These are phyloP conservation scores for Folsomia candida DNA, from an alignment of 2,888 invertebrate genomes.

Conservation along the genomic window DNA sequence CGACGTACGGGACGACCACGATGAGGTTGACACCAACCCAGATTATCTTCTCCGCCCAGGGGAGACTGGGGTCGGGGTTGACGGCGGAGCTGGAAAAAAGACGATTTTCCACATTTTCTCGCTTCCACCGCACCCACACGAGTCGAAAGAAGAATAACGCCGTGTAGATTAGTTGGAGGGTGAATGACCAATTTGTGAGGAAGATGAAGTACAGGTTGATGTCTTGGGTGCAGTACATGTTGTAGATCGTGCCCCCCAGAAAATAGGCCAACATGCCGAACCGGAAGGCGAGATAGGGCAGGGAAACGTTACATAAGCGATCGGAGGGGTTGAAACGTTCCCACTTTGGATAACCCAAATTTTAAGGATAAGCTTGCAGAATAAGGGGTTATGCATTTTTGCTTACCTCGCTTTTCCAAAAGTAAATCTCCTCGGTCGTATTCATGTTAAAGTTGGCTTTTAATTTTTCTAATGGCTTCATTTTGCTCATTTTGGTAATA, in stretches of 20 bases:
- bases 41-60: constrained; percentile 23
- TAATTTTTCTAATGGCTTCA: neutral
- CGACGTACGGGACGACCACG: constrained; percentile 31
- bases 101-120: constrained; percentile 11
- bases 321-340: constrained; percentile 36
- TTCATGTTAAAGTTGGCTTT: constrained; percentile 31
- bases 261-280: constrained; percentile 16
- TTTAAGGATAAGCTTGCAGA: neutral
- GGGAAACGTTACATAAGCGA: neutral
- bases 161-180: constrained; percentile 32
- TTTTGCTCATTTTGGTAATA: neutral
- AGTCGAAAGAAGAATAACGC: constrained; percentile 26
- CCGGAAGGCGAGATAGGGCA: constrained; percentile 15
- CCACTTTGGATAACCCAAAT: no score
- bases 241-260: constrained; percentile 3
- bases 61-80: constrained; percentile 13
- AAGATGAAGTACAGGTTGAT: constrained; percentile 31
- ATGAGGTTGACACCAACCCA: constrained; percentile 38
- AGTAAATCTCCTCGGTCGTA: constrained; percentile 27
- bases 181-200: constrained; percentile 41
- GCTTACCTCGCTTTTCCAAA: constrained; percentile 47
- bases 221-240: neutral
- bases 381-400: no score
- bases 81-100: constrained; percentile 8
- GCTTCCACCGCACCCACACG: constrained; percentile 10